Conservation (phyloP, 2,113 vertebrate genomes). For the Crotalus horridus region DNA sequence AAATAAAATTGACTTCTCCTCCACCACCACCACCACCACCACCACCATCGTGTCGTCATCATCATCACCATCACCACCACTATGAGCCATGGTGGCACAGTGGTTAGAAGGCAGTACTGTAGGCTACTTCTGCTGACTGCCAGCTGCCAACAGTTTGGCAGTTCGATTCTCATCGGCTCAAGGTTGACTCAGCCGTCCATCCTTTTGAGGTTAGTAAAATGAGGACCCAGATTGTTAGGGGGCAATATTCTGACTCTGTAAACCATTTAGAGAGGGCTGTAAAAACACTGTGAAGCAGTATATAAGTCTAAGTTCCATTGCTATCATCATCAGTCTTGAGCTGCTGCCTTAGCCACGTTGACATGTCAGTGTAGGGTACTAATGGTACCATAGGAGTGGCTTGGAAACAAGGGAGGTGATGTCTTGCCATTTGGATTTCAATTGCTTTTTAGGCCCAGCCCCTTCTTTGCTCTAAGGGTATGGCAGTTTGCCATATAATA, state of each 20-base stretch:
- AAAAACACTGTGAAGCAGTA: too few species aligned
- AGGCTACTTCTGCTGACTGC: too few species aligned
- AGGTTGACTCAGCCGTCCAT: too few species aligned
- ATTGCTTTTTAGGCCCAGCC: neutral
- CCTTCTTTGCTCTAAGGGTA: neutral
- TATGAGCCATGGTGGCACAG: too few species aligned
- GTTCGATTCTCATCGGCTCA: too few species aligned
- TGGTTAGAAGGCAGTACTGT: too few species aligned
- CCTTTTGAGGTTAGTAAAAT: too few species aligned
- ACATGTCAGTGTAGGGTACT: neutral
- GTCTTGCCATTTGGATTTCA: neutral
- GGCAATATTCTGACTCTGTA: too few species aligned
- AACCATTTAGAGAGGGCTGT: too few species aligned
- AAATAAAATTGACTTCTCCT: neutral
- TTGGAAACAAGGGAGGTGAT: neutral
- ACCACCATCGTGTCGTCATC: neutral
- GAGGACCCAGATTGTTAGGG: too few species aligned
- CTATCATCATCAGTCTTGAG: neutral
- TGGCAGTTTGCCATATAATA: neutral
- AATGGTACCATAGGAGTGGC: neutral
- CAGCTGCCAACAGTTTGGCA: too few species aligned
- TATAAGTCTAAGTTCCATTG: too few species aligned
- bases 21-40: neutral
- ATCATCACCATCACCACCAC: neutral
- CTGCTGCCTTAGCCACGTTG: neutral